Evolutionary conservation across 2,797 vertebrate species (phyloP).

Genomic region (Erithacus rubecula): DNA sequence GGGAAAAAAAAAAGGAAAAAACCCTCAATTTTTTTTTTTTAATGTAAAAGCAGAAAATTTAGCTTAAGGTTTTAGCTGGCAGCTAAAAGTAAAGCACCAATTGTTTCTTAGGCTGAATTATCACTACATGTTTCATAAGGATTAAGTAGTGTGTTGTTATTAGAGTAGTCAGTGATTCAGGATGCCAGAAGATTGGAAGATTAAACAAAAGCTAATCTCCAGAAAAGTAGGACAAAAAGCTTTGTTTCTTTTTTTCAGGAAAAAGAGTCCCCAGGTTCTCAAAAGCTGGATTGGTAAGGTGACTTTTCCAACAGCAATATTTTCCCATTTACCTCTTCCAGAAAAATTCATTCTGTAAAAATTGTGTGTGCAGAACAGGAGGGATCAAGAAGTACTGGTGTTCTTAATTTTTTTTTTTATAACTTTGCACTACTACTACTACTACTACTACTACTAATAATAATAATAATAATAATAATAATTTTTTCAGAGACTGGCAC

Average conservation of each 20-base stretch:
- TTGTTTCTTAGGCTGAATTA: slow-evolving; percentile 46
- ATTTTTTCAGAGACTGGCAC: not conserved
- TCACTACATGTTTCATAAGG: slow-evolving; percentile 25
- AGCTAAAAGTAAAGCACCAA: slow-evolving; percentile 6
- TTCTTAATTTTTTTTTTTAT: not conserved
- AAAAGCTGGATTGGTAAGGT: not conserved
- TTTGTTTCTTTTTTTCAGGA: slow-evolving; percentile 44
- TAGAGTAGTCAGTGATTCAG: slow-evolving; percentile 36
- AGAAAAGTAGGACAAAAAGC: slow-evolving; percentile 28
- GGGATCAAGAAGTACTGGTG: not conserved
- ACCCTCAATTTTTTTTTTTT: not conserved
- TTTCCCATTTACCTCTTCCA: not conserved
- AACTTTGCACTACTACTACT: not conserved
- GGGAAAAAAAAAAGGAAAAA: fast-evolving
- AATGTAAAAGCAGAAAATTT: not conserved
- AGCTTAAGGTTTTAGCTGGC: not conserved
- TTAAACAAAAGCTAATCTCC: slow-evolving; percentile 65
- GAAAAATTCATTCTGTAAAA: not conserved
- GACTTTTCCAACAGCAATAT: not conserved
- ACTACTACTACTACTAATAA: not conserved
- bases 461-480: not conserved
- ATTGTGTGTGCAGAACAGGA: not conserved
- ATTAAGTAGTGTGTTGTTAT: slow-evolving; percentile 27
- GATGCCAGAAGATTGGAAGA: slow-evolving; percentile 43
- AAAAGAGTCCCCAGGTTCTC: not conserved